Evolutionary conservation across 2,113 vertebrate species (phyloP).

Genomic region (Litocranius walleri): DNA sequence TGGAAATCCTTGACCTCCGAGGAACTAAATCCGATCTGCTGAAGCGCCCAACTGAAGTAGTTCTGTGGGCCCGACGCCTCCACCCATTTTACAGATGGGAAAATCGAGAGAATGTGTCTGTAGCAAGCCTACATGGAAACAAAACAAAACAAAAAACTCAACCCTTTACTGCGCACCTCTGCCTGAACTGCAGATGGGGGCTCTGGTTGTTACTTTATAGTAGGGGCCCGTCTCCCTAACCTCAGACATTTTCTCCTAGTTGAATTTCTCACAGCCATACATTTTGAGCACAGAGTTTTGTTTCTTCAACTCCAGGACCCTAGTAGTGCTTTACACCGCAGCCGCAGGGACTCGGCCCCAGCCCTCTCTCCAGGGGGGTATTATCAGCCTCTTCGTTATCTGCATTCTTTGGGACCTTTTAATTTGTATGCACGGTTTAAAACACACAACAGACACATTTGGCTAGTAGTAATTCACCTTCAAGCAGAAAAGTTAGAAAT

Average conservation of each 20-base stretch:
- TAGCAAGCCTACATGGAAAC: background rate
- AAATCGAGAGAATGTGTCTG: background rate
- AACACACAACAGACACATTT: background rate
- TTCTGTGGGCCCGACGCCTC: background rate
- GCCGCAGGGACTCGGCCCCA: background rate
- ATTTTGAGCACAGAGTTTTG: background rate
- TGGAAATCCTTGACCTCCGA: background rate
- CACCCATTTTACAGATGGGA: background rate
- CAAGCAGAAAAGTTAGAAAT: background rate
- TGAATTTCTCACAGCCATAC: background rate
- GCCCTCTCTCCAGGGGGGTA: background rate
- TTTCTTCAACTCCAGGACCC: background rate
- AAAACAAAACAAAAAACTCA: background rate
- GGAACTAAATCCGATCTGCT: background rate
- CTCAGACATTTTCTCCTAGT: background rate
- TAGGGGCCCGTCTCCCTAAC: background rate
- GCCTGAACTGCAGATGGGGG: too few relatives aligned
- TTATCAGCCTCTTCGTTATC: background rate
- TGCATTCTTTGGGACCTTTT: background rate
- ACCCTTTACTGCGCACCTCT: background rate
- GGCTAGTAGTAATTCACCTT: background rate
- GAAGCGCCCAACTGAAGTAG: background rate
- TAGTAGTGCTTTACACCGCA: rapidly evolving
- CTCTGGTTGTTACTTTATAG: rapidly evolving
- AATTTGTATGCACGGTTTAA: background rate